Base-by-base conservation (phyloP, 2,797 vertebrate species). In the Crenuchus spilurus region DNA sequence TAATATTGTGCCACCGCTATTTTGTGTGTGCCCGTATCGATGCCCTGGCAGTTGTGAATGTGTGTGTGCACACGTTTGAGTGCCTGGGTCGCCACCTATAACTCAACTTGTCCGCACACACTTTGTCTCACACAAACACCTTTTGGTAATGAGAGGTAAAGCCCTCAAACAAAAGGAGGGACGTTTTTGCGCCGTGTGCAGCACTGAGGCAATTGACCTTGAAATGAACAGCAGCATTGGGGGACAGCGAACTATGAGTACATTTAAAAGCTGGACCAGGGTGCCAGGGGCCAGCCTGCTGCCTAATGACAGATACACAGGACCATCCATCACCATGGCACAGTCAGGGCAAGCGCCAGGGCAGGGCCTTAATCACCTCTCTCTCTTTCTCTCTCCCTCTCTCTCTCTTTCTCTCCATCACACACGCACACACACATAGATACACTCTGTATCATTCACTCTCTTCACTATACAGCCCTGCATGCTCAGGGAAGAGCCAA, bases 241-340 rank as follows among this genome's bases (percentile, higher is more conserved):
- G 91, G 90, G 89, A 89, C 87, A 82, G 72, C 57, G 80, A 78
- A 48, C 86, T 84, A 87, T 86, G 87, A 89, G 84, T 82, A 87
- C 90, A 87, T 91, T 91, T 92, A 91, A 92, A 87, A 90, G 88
- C 86, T 87, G 87, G 84, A 87, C 88, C 85, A 85, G 75, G 54
- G 86, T 89, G 91, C 91, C 90, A 90, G 88, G 88, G 91, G 91
- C 91, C 91, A 90, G 88, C 84, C 89, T 91, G 89, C 88, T 88
- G 89, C 90, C 88, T 92, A 92, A 92, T 92, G 91, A 93, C 86
- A 86, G 90, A 87, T 91, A 90, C 87, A 85, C 84, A 60, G 76
- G 80, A 75, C 84, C 90, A 94, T 93, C 90, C 89, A 93, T 94
- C 91, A 92, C 90, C 51, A 52, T 84, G 87, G 87, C 88, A 87